Evolutionary conservation across 2,797 vertebrate species (phyloP).

Genomic region (Oreortyx pictus): DNA sequence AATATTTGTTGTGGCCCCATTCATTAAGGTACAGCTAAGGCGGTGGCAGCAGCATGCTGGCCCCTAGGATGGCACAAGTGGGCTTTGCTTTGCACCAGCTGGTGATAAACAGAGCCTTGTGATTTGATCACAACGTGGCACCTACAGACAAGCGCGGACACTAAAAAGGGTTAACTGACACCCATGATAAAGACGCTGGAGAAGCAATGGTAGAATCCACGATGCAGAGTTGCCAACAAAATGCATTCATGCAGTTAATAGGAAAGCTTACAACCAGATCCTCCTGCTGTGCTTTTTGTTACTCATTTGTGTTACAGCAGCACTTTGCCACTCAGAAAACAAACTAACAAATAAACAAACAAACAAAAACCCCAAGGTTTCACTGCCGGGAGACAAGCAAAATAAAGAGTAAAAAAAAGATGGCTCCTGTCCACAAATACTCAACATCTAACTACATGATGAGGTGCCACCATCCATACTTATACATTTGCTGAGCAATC

Average conservation of each 20-base stretch:
- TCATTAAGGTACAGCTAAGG: not conserved
- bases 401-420: not conserved
- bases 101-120: not conserved
- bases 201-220: not conserved
- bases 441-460: not conserved
- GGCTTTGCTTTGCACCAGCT: not conserved
- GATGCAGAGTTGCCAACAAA: not conserved
- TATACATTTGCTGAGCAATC: not conserved
- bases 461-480: not conserved
- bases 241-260: not conserved
- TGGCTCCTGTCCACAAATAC: not conserved
- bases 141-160: fast-evolving
- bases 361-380: not conserved
- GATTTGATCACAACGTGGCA: not conserved
- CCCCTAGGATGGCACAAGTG: not conserved
- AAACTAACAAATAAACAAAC: no score
- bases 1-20: not conserved
- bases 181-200: not conserved
- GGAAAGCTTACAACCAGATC: not conserved
- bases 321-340: not conserved
- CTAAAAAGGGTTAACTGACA: not conserved
- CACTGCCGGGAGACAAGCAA: not conserved
- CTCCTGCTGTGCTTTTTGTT: conserved; percentile 25
- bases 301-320: not conserved
- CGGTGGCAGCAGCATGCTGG: not conserved